phyloP scores from a whole-genome alignment of 2,797 vertebrate species.

The Melopsittacus undulatus region DNA sequence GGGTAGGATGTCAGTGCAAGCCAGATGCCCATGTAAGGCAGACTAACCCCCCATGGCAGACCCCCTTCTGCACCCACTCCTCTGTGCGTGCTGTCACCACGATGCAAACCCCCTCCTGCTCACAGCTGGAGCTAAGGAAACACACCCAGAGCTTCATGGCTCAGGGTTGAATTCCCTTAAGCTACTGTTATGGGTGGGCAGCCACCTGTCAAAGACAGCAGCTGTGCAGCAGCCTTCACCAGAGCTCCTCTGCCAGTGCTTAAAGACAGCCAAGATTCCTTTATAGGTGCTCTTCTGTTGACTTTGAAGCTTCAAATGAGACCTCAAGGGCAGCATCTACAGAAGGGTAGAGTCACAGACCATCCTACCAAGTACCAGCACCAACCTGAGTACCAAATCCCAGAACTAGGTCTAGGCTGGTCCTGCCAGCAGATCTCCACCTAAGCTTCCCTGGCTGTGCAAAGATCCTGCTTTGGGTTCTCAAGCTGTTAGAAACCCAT shows the following conservation, averaged over 20 bases:
- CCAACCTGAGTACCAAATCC: not conserved
- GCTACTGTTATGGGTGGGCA: not conserved
- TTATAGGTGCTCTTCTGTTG: not conserved
- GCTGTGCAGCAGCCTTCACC: not conserved
- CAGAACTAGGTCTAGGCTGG: not conserved
- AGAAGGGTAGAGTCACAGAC: not conserved
- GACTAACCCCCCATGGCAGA: not conserved
- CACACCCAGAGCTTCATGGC: not conserved
- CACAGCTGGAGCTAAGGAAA: not conserved
- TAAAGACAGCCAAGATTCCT: not conserved
- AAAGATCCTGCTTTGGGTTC: not conserved
- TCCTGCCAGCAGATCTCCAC: not conserved
- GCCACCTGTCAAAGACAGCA: not conserved
- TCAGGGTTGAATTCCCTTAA: not conserved
- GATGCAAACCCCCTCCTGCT: not conserved
- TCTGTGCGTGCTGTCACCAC: accelerated
- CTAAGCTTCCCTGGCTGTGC: not conserved
- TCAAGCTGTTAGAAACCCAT: not conserved
- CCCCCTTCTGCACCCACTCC: not conserved
- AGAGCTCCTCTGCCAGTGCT: not conserved
- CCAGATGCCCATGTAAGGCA: accelerated
- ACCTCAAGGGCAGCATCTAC: not conserved
- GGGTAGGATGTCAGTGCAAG: not conserved
- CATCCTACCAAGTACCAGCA: not conserved
- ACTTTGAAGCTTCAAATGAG: not conserved